Conservation (phyloP, 2,113 vertebrate species). For the Dicaeum eximium region DNA sequence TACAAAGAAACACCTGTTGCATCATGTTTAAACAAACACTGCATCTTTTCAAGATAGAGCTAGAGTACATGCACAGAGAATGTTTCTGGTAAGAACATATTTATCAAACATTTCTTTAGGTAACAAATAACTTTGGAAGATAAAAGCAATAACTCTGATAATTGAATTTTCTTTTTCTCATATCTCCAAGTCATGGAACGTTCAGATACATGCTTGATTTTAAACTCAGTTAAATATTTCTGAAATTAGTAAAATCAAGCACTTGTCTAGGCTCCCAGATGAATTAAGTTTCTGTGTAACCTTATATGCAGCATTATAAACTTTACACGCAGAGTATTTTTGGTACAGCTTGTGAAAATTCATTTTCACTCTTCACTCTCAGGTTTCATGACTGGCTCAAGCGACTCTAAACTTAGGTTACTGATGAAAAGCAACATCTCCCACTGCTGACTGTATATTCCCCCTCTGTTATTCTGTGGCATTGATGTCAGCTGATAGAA, state of each 20-base stretch:
- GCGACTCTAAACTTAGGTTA: background rate
- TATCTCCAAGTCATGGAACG: background rate
- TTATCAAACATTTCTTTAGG: background rate
- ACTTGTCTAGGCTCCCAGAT: background rate
- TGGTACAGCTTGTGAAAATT: background rate
- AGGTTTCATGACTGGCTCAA: background rate
- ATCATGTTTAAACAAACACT: background rate
- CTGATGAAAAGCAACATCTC: background rate
- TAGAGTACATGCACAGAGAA: background rate
- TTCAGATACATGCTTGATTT: background rate
- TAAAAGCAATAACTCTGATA: background rate
- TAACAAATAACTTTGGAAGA: background rate
- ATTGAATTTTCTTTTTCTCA: background rate
- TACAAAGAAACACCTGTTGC: background rate
- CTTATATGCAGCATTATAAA: background rate
- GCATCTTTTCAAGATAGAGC: background rate
- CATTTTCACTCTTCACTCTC: background rate
- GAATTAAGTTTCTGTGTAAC: background rate
- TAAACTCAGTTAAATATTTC: background rate
- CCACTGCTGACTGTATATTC: background rate
- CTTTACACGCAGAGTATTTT: background rate
- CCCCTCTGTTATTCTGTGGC: background rate
- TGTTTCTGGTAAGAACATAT: background rate
- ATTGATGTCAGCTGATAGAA: background rate
- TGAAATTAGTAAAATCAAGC: background rate